These are phyloP conservation scores for Gymnarchus niloticus DNA, from an alignment of 2,113 vertebrate species.

Conservation along the genomic window DNA sequence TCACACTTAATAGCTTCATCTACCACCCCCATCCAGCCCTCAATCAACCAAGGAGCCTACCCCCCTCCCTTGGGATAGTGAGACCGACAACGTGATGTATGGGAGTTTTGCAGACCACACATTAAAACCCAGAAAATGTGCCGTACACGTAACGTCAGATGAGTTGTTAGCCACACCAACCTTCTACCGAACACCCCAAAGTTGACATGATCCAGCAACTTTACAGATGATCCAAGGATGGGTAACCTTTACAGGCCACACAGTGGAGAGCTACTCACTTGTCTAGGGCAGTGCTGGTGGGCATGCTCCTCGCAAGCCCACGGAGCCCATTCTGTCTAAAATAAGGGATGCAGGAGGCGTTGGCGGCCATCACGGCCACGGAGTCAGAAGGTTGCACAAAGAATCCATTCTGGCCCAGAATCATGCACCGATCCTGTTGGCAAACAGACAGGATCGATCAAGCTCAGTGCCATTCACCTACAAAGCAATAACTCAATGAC, in stretches of 20 bases:
- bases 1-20: background rate
- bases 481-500: background rate
- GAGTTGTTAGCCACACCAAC: background rate
- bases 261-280: constrained; percentile 63
- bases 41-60: background rate
- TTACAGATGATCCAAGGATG: background rate
- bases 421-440: constrained; percentile 92
- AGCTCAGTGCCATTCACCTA: background rate
- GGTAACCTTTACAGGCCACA: background rate
- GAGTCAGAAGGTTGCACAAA: constrained; percentile 95
- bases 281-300: constrained; percentile 90
- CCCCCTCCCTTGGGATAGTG: background rate
- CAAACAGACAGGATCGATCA: background rate
- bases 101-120: background rate
- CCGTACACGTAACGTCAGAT: background rate
- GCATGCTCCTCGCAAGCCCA: constrained; percentile 92
- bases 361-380: constrained; percentile 90
- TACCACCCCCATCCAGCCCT: background rate
- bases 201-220: background rate
- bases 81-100: background rate
- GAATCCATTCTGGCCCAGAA: constrained; percentile 92
- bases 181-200: background rate
- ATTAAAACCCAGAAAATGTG: background rate
- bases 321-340: constrained; percentile 83
- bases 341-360: constrained; percentile 87